Evolutionary conservation across 2,797 vertebrate species (phyloP).

Genomic region (Choloepus didactylus): DNA sequence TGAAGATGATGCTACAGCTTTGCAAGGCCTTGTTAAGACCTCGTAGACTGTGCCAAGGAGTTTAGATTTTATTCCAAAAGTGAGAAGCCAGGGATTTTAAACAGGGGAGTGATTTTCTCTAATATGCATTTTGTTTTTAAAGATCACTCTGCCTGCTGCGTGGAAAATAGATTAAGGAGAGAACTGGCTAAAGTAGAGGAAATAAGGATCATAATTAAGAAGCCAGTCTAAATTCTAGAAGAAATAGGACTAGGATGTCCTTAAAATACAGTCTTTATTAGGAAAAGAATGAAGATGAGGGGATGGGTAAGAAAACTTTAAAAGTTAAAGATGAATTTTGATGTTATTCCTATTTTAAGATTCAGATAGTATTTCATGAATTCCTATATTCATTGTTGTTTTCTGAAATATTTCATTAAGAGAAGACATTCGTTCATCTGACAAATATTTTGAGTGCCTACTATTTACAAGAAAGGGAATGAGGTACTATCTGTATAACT

Average conservation of each 20-base stretch:
- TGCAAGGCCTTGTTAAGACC: background rate
- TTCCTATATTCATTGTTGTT: background rate
- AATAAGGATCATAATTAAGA: background rate
- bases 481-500: background rate
- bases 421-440: background rate
- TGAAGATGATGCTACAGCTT: background rate
- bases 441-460: background rate
- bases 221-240: background rate
- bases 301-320: background rate
- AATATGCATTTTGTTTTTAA: background rate
- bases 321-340: background rate
- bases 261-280: constrained; percentile 43
- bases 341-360: constrained; percentile 17
- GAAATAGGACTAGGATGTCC: background rate
- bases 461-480: background rate
- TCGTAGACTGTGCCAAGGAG: background rate
- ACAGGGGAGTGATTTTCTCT: background rate
- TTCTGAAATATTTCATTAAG: constrained; percentile 8
- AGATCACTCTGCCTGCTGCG: background rate
- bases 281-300: background rate
- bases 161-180: background rate
- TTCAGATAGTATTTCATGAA: background rate
- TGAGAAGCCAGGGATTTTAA: background rate
- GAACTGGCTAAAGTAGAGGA: background rate
- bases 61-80: constrained; percentile 46